phyloP scores from a whole-genome alignment of 2,113 vertebrate species.

The Girardinichthys multiradiatus region DNA sequence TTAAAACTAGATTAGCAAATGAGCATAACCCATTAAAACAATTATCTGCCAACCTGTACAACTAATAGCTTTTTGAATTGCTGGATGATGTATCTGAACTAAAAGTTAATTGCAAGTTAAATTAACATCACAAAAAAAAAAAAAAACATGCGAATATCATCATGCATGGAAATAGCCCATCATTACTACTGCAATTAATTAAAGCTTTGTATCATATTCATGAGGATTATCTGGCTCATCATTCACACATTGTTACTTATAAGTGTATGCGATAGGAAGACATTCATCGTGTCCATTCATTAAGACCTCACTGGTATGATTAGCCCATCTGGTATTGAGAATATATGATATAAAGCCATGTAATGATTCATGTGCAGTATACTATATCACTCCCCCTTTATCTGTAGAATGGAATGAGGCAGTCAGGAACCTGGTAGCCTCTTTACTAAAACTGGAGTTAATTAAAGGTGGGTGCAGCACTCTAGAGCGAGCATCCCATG shows the following conservation, averaged over 20 bases:
- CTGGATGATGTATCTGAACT: constrained; percentile 10
- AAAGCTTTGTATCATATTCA: constrained; percentile 15
- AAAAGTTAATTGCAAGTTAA: constrained; percentile 20
- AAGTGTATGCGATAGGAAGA: background rate
- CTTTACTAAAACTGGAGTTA: constrained; percentile 6
- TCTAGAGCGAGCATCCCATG: too few relatives aligned
- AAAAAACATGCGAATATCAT: constrained; percentile 10
- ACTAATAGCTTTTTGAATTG: background rate
- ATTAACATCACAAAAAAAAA: constrained; percentile 7
- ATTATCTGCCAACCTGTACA: background rate
- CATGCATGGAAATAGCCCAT: constrained; percentile 7
- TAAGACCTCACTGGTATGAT: constrained; percentile 2
- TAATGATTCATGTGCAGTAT: background rate
- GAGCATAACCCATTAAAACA: background rate
- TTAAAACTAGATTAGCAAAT: background rate
- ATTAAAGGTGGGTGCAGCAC: background rate
- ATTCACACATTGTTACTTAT: constrained; percentile 17
- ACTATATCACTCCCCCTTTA: background rate
- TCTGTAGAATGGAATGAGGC: background rate
- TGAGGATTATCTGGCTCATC: constrained; percentile 4
- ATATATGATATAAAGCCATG: background rate
- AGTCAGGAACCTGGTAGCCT: background rate
- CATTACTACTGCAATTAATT: constrained; percentile 29
- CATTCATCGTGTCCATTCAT: background rate
- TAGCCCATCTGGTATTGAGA: background rate